Evolutionary conservation across 2,888 invertebrate species (phyloP).

Genomic region (Tipula confusa): DNA sequence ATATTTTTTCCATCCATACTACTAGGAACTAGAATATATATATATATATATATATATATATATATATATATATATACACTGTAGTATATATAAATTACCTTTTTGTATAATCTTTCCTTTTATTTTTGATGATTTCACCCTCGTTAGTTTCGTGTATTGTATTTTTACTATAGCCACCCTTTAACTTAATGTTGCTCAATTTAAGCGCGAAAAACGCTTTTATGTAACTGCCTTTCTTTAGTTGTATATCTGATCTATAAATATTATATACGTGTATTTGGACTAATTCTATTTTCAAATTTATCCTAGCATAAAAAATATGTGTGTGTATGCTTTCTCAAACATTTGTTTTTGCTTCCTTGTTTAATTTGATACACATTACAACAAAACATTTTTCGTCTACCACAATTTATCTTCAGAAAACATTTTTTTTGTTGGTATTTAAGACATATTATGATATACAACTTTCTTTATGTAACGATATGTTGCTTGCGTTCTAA

Average conservation of each 20-base stretch:
- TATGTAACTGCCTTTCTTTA: no score
- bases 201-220: no score
- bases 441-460: background rate
- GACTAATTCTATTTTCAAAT: background rate
- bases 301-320: background rate
- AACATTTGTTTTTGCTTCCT: background rate
- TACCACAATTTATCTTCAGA: background rate
- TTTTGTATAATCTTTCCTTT: no score
- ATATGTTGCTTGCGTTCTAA: background rate
- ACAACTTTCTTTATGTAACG: background rate
- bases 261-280: background rate
- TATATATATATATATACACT: no score
- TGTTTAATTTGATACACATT: background rate
- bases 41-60: no score
- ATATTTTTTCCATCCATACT: no score
- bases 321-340: background rate
- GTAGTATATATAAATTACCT: no score
- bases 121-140: no score
- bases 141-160: no score
- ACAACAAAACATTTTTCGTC: background rate
- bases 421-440: background rate
- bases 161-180: no score
- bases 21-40: no score
- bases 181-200: no score
- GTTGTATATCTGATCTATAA: background rate